A percentile compares a stretch with the other conserved stretches of the same genome.
phyloP scores from a whole-genome alignment of 2,888 invertebrate genomes.

The Hetaerina titia region DNA sequence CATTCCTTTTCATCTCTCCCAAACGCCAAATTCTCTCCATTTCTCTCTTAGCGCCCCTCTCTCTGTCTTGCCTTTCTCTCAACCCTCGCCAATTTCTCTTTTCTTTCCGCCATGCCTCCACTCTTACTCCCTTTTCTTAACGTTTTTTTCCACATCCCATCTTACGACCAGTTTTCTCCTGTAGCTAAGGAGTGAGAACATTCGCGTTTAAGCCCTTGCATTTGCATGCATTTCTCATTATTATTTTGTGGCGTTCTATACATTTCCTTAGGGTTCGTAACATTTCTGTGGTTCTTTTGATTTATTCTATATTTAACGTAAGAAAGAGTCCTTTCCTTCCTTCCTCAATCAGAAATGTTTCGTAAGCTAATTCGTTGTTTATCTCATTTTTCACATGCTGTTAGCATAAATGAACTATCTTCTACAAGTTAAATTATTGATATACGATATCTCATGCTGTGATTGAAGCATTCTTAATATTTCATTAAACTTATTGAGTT shows the following conservation, averaged over 20 bases:
- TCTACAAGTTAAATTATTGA: too few species aligned
- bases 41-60: not conserved
- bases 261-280: not conserved
- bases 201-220: not conserved
- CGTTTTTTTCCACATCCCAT: not conserved
- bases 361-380: too few species aligned
- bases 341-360: too few species aligned
- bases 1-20: not conserved
- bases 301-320: not conserved
- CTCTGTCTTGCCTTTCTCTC: not conserved
- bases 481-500: too few species aligned
- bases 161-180: not conserved
- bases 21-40: not conserved
- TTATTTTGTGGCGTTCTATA: not conserved
- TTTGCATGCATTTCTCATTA: constrained; percentile 1
- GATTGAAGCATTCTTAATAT: too few species aligned
- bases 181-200: not conserved
- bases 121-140: not conserved
- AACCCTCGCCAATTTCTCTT: not conserved
- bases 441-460: too few species aligned
- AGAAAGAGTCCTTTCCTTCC: too few species aligned
- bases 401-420: too few species aligned
- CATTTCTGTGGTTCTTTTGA: not conserved
- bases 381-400: too few species aligned
- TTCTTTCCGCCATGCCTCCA: not conserved